A percentile compares a stretch with the other conserved stretches of the same genome.
phyloP scores from a whole-genome alignment of 2,797 vertebrate species.

The Sparus aurata region DNA sequence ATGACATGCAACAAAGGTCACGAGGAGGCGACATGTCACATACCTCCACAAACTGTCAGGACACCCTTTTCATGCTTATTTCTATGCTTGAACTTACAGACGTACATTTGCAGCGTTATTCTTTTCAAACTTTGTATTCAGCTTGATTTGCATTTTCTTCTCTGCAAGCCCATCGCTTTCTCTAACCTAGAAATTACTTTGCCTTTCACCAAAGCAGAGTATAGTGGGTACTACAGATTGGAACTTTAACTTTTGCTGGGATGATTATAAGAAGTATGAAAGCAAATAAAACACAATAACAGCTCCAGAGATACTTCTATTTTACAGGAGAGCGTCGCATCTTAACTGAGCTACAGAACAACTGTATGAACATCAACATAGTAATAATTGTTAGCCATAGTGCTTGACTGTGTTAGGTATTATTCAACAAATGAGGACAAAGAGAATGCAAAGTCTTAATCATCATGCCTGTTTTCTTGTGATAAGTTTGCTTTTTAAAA shows the following conservation, averaged over 20 bases:
- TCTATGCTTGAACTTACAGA: slow-evolving; percentile 37
- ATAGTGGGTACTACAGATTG: neutral
- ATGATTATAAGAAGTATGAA: slow-evolving; percentile 25
- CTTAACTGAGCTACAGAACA: slow-evolving; percentile 5
- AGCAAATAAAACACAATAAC: slow-evolving; percentile 23
- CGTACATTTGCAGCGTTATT: slow-evolving; percentile 26
- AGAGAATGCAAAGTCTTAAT: neutral
- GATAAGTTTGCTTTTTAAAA: neutral
- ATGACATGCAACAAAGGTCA: slow-evolving; percentile 80
- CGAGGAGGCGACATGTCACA: slow-evolving; percentile 57
- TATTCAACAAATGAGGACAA: neutral
- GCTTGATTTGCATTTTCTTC: slow-evolving; percentile 40
- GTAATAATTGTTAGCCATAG: neutral
- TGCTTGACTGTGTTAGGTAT: neutral
- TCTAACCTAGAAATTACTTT: slow-evolving; percentile 36
- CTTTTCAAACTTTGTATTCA: slow-evolving; percentile 39
- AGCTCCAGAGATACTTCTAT: neutral
- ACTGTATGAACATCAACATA: neutral
- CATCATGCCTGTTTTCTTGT: neutral
- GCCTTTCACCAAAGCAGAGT: slow-evolving; percentile 32
- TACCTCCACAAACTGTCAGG: slow-evolving; percentile 60
- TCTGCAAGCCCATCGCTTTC: neutral
- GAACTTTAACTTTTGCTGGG: slow-evolving; percentile 11
- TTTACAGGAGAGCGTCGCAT: neutral
- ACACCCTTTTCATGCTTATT: slow-evolving; percentile 45